A percentile compares a stretch with the other conserved stretches of the same genome.
Evolutionary conservation across 2,888 invertebrate species (phyloP).

Genomic region (Prostheceraeus crozeri): DNA sequence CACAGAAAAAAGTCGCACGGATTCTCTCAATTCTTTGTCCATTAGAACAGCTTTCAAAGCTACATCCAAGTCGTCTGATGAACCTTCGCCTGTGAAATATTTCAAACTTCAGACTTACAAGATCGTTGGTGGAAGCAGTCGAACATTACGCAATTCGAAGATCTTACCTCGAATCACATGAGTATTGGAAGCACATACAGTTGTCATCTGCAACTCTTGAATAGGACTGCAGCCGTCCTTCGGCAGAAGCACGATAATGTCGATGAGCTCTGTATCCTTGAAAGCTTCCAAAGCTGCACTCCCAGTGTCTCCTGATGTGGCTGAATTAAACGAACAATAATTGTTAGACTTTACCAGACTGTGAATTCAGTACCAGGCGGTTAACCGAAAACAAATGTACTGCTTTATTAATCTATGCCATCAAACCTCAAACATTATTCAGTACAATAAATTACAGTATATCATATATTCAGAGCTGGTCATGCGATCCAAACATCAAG

Average conservation of each 20-base stretch:
- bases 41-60: constrained; percentile 55
- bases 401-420: too few relatives aligned
- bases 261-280: constrained; percentile 51
- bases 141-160: not conserved
- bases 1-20: constrained; percentile 49
- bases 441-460: too few relatives aligned
- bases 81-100: constrained; percentile 55
- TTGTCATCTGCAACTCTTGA: constrained; percentile 59
- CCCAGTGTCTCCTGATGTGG: constrained; percentile 60
- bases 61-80: constrained; percentile 58
- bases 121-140: not conserved
- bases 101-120: not conserved
- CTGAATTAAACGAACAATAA: too few relatives aligned
- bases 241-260: constrained; percentile 58
- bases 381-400: too few relatives aligned
- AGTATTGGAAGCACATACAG: constrained; percentile 56
- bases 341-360: too few relatives aligned
- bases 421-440: too few relatives aligned
- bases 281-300: constrained; percentile 59
- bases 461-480: too few relatives aligned
- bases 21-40: constrained; percentile 48
- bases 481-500: too few relatives aligned
- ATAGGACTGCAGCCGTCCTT: constrained; percentile 53
- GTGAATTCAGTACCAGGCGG: too few relatives aligned
- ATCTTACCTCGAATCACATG: constrained; percentile 56